phyloP scores from a whole-genome alignment of 2,888 invertebrate genomes.

The Pharmacophagus antenor region DNA sequence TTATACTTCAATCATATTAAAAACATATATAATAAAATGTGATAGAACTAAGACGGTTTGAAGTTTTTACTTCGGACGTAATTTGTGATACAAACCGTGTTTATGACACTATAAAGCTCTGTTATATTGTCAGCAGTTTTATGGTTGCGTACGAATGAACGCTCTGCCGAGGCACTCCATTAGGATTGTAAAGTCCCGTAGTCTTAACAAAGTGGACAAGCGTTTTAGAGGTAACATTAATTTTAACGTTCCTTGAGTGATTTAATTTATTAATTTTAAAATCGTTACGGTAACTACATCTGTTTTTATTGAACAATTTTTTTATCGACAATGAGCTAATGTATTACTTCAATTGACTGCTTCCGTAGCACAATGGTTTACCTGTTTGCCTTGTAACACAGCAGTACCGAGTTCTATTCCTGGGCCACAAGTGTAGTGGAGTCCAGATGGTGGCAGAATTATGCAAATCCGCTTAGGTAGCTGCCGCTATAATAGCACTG shows the following conservation, averaged over 20 bases:
- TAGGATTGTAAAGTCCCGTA: slow-evolving; percentile 35
- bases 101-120: slow-evolving; percentile 38
- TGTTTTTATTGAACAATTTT: too few species aligned
- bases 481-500: too few species aligned
- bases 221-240: slow-evolving; percentile 10
- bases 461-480: too few species aligned
- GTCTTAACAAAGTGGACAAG: slow-evolving; percentile 32
- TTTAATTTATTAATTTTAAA: too few species aligned
- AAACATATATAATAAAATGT: background rate
- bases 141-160: slow-evolving; percentile 29
- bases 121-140: slow-evolving; percentile 37
- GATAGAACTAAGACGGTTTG: background rate
- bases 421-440: too few species aligned
- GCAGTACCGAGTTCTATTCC: too few species aligned
- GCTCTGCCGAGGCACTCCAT: slow-evolving; percentile 32
- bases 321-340: too few species aligned
- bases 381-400: too few species aligned
- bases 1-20: background rate
- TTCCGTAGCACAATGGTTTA: too few species aligned
- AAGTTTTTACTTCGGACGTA: slow-evolving; percentile 36
- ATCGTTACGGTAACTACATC: too few species aligned
- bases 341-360: too few species aligned
- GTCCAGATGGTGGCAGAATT: too few species aligned
- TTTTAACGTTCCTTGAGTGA: background rate
- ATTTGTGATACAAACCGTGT: slow-evolving; percentile 36